phyloP scores from a whole-genome alignment of 2,797 vertebrate species.

The Poecile montanus region DNA sequence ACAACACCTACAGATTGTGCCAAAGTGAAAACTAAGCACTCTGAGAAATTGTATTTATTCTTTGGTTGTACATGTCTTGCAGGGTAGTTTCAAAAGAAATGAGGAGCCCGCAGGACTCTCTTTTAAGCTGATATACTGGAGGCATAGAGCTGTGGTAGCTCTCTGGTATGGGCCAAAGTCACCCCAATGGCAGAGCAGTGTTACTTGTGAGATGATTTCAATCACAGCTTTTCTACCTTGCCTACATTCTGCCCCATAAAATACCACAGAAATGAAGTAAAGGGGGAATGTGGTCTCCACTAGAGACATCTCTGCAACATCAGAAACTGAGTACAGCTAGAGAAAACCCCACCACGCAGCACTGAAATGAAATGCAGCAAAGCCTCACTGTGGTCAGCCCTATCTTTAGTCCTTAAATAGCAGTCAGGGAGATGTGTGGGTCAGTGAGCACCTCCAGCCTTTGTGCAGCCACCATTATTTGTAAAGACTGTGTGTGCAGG shows the following conservation, averaged over 20 bases:
- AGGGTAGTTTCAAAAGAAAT: conserved; percentile 27
- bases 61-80: conserved; percentile 1
- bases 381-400: background rate
- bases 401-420: background rate
- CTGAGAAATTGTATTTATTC: conserved; percentile 42
- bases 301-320: background rate
- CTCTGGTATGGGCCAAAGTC: background rate
- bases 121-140: conserved; percentile 1
- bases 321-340: background rate
- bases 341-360: background rate
- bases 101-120: background rate
- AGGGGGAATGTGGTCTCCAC: background rate
- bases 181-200: background rate
- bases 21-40: conserved; percentile 44
- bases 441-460: background rate
- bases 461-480: background rate
- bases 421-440: background rate
- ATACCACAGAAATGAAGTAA: background rate
- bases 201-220: background rate
- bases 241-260: background rate
- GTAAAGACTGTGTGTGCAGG: background rate
- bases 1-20: background rate
- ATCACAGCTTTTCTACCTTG: background rate
- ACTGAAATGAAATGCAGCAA: background rate
- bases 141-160: background rate